Evolutionary conservation across 1,140 invertebrate species (phyloP), one percentile per base, ranked within the genome.

Genomic region (Oscheius sp.): DNA sequence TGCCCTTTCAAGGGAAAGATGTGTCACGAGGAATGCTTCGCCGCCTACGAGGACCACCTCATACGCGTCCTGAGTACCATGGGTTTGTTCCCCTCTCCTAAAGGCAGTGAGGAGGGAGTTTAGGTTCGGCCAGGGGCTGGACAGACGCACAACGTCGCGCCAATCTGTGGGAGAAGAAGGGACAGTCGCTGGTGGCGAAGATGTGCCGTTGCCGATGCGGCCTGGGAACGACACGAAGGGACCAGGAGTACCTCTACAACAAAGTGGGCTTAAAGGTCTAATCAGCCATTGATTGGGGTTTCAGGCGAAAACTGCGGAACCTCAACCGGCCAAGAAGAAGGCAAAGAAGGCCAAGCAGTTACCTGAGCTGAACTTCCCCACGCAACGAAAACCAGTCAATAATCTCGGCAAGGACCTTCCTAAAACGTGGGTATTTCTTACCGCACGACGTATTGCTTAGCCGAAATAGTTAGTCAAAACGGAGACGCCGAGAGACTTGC

Each of bases 81-180:
- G 49, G 49, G 49, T 55, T 13, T 13, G 49, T 55, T 23, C 38
- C 7, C 28, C 49, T n/a, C n/a, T n/a, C n/a, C n/a, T n/a, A n/a
- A n/a, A n/a, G n/a, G n/a, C n/a, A n/a, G n/a, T n/a, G n/a, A n/a
- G n/a, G n/a, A n/a, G n/a, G n/a, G n/a, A n/a, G n/a, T 7, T 26
- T 23, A 55, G 49, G 49, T 13, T 55, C 49, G 15, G 49, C 49
- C 7, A 7, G 49, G 7, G 49, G 49, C 7, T 55, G 49, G 49
- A 55, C 49, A 23, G 49, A 55, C 7, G 15, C 15, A 26, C 49
- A 55, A 55, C 49, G 49, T 7, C 49, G 49, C 7, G 49, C 49
- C 4, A 55, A 55, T 23, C 7, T 55, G 4, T 55, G 49, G 49
- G 49, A 55, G 49, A 55, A 55, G 49, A 55, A 55, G 49, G 49